A percentile compares a stretch with the other conserved stretches of the same genome.
Evolutionary conservation across 2,113 vertebrate genomes (phyloP).

Genomic region (Thalassoma bifasciatum): DNA sequence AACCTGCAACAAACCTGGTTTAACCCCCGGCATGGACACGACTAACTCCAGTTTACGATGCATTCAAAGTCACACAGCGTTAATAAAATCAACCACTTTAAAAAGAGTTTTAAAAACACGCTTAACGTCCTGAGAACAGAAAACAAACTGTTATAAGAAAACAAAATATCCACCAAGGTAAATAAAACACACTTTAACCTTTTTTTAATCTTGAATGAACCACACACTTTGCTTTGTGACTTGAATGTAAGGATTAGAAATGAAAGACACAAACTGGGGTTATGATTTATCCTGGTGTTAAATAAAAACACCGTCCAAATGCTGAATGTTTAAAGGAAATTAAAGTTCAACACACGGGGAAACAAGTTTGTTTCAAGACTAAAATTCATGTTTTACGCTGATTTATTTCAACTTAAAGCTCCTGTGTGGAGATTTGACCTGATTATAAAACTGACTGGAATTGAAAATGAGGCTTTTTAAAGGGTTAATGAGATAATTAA

Average conservation of each 20-base stretch:
- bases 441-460: no score
- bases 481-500: no score
- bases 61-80: constrained; percentile 24
- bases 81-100: no score
- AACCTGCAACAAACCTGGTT: background rate
- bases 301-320: background rate
- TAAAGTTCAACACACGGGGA: background rate
- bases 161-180: no score
- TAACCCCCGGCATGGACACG: constrained; percentile 12
- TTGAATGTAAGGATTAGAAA: background rate
- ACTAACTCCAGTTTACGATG: constrained; percentile 14
- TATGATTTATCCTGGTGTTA: background rate
- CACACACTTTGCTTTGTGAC: background rate
- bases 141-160: no score
- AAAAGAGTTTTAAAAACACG: no score
- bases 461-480: no score
- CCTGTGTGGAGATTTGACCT: no score
- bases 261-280: constrained; percentile 1
- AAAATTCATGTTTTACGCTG: no score
- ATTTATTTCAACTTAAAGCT: no score
- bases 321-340: background rate
- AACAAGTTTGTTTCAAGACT: background rate
- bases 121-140: no score
- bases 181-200: no score
- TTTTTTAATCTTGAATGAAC: background rate